Evolutionary conservation across 2,888 invertebrate species (phyloP).

Genomic region (Zygogramma bicolorata): DNA sequence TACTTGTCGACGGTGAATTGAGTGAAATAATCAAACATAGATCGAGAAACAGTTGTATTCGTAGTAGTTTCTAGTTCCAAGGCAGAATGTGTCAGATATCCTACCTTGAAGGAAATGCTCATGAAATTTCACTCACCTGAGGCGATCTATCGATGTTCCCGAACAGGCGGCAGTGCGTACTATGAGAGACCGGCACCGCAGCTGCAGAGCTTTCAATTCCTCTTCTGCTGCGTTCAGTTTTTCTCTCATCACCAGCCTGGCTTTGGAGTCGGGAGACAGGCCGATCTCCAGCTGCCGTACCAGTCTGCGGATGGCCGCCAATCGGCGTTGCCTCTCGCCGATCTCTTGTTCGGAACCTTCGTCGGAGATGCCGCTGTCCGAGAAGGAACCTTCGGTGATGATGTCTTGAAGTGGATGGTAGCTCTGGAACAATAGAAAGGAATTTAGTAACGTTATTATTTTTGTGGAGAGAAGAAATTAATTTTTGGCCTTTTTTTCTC

Average conservation of each 20-base stretch:
- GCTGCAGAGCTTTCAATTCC: constrained; percentile 77
- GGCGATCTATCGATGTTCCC: constrained; percentile 38
- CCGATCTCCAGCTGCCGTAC: constrained; percentile 77
- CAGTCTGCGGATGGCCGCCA: constrained; percentile 76
- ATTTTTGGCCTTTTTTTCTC: no score
- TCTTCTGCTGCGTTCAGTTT: constrained; percentile 79
- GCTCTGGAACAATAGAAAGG: constrained; percentile 60
- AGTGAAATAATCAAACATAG: no score
- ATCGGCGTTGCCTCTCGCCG: constrained; percentile 75
- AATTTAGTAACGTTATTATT: no score
- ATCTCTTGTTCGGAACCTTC: constrained; percentile 78
- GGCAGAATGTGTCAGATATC: no score
- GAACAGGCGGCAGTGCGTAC: constrained; percentile 68
- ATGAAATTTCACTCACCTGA: constrained; percentile 45
- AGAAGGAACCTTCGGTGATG: constrained; percentile 73
- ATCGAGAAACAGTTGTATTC: no score
- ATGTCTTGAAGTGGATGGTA: constrained; percentile 62
- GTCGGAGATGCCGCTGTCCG: constrained; percentile 85
- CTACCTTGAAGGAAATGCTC: no score
- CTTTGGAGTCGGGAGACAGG: constrained; percentile 76
- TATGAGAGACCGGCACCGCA: constrained; percentile 76
- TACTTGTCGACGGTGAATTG: no score
- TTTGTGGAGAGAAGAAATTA: no score
- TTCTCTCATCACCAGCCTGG: constrained; percentile 75
- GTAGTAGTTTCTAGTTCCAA: no score